A percentile compares a stretch with the other conserved stretches of the same genome.
These are phyloP conservation scores for Colaptes auratus DNA, from an alignment of 2,113 vertebrate species.

Conservation along the genomic window DNA sequence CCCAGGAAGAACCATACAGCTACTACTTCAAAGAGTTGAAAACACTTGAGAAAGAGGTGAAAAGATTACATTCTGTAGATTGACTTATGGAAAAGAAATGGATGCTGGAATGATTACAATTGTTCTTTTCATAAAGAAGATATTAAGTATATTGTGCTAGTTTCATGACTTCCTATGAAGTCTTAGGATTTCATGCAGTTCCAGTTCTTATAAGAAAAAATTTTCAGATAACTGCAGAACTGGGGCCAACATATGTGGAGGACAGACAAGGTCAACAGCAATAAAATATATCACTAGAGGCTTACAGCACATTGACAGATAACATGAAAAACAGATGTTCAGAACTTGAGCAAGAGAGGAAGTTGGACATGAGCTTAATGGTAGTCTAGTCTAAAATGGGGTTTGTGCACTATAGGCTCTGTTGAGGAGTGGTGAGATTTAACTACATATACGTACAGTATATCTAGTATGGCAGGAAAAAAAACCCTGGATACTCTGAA, in stretches of 20 bases:
- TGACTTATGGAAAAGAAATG: not conserved
- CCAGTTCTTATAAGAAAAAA: not conserved
- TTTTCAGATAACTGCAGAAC: not conserved
- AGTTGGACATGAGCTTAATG: not conserved
- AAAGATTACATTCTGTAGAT: not conserved
- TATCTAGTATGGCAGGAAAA: not conserved
- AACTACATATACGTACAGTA: not conserved
- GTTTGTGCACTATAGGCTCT: not conserved
- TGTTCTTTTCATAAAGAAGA: not conserved
- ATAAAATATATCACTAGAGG: not conserved
- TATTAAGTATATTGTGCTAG: not conserved
- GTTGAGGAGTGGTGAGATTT: not conserved
- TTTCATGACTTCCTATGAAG: not conserved
- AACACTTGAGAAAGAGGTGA: not conserved
- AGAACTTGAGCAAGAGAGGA: not conserved
- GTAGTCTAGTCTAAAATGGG: not conserved
- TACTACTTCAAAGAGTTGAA: not conserved
- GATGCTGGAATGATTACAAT: not conserved
- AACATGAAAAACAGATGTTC: constrained; percentile 30
- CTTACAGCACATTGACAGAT: not conserved
- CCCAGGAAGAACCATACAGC: not conserved
- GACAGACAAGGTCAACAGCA: not conserved
- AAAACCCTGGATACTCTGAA: not conserved
- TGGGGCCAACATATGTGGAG: not conserved
- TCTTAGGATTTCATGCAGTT: not conserved